Base-by-base conservation (phyloP, 2,888 invertebrate species). In the Dynastes tityus region DNA sequence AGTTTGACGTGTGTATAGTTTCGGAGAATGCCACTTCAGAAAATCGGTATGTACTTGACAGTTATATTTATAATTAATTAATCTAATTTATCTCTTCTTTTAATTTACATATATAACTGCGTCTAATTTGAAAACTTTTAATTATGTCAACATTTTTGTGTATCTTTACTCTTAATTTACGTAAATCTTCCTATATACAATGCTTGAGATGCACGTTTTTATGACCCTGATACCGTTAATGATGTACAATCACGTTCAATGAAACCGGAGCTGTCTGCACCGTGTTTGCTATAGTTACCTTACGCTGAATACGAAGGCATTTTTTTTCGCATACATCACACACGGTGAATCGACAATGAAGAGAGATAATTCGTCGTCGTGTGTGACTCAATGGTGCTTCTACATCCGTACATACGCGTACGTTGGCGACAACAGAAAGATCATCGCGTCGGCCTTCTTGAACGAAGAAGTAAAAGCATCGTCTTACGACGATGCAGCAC, bases 381-480 rank as follows among this genome's bases (percentile, higher is more conserved):
- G 68, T 68, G 68, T 51, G 68, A 68, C 51, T 68, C 68, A 68
- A n/a, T 9, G 40, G 29, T n/a, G 51, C 22, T 65, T 45, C 8
- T 58, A 58, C 22, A 58, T 58, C 55, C 55, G 22, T 22, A 58
- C 55, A 58, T 58, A 58, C 55, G 6, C 53, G 53, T 53, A 22
- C 22, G 22, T 58, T 8, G n/a, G 45, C n/a, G 73, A 58, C 73
- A 53, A 58, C 73, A 73, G 37, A 73, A 40, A 58, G 40, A 40
- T 73, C 73, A 58, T 73, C 71, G 51, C 55, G 55, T 58, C 37
- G 68, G 49, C 49, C 53, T 61, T 58, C 71, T 77, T 77, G 71
- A 77, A 22, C 77, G 77, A 71, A 70, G 45, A 45, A 45, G 45
- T 45, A 71, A 22, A 22, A 51, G 77, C 61, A 70, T 70, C 70